These are phyloP conservation scores for Parotia lawesii DNA, from an alignment of 2,113 vertebrate species.

Conservation along the genomic window DNA sequence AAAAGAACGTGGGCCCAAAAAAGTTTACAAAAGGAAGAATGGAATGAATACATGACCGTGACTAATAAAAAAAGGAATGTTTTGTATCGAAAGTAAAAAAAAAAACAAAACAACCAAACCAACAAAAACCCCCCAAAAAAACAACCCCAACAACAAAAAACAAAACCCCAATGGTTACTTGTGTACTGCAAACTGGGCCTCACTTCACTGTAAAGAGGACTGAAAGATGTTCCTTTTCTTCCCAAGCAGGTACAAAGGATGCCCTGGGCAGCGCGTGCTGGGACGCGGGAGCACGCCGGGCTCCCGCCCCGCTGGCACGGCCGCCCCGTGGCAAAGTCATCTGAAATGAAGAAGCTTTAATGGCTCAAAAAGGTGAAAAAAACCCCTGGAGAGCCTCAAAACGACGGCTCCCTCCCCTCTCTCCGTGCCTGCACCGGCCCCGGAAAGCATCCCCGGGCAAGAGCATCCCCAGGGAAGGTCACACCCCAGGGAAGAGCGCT, in stretches of 20 bases:
- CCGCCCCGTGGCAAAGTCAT: neutral
- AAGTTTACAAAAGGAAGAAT: constrained; percentile 76
- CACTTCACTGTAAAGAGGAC: neutral
- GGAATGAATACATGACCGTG: constrained; percentile 74
- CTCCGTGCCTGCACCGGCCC: fast-evolving
- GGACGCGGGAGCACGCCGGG: neutral
- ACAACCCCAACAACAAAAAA: neutral
- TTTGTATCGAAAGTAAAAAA: constrained; percentile 32
- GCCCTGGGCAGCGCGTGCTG: neutral
- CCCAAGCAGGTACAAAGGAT: neutral
- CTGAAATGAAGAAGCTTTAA: constrained; percentile 25
- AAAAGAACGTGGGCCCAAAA: constrained; percentile 71
- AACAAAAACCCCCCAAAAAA: neutral
- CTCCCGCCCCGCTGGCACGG: neutral
- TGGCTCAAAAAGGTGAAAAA: constrained; percentile 12
- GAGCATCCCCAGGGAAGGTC: neutral
- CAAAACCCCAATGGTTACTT: neutral
- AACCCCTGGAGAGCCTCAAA: neutral
- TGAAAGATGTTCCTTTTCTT: constrained; percentile 17
- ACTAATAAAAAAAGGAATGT: constrained; percentile 75
- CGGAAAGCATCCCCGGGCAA: fast-evolving
- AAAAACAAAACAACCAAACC: neutral
- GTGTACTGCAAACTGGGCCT: constrained; percentile 36
- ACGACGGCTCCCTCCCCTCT: neutral
- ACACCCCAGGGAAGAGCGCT: neutral